Evolutionary conservation across 30 jellyfish, hydroid and myxozoan genomes (phyloP).

Genomic region (Hydra vulgaris): DNA sequence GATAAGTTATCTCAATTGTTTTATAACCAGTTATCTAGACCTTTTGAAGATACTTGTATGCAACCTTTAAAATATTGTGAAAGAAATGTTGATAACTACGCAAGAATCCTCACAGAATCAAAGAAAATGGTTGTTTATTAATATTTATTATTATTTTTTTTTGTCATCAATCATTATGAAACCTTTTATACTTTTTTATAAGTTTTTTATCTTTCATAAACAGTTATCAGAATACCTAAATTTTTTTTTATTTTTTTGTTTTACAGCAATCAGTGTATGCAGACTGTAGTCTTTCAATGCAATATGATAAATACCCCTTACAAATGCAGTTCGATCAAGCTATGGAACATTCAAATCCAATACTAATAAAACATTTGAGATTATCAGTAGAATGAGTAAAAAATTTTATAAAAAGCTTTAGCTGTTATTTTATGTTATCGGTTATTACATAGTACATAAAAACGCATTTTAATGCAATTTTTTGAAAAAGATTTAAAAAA

Average conservation of each 20-base stretch:
- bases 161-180: no score
- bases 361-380: not conserved
- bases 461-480: no score
- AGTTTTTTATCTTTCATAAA: not conserved
- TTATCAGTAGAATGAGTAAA: not conserved
- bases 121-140: not conserved
- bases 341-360: not conserved
- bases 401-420: no score
- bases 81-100: not conserved
- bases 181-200: not conserved
- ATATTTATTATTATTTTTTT: no score
- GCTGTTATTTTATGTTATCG: no score
- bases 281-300: not conserved
- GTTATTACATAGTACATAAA: no score
- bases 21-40: not conserved
- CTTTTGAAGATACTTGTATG: not conserved
- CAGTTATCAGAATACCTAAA: not conserved
- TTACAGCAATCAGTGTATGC: not conserved
- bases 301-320: no score
- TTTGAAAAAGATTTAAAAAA: no score
- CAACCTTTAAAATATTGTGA: not conserved
- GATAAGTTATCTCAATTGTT: not conserved
- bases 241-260: not conserved
- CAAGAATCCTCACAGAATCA: not conserved
- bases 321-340: not conserved